Evolutionary conservation across 2,888 invertebrate species (phyloP).

Genomic region (Pollenia angustigena): DNA sequence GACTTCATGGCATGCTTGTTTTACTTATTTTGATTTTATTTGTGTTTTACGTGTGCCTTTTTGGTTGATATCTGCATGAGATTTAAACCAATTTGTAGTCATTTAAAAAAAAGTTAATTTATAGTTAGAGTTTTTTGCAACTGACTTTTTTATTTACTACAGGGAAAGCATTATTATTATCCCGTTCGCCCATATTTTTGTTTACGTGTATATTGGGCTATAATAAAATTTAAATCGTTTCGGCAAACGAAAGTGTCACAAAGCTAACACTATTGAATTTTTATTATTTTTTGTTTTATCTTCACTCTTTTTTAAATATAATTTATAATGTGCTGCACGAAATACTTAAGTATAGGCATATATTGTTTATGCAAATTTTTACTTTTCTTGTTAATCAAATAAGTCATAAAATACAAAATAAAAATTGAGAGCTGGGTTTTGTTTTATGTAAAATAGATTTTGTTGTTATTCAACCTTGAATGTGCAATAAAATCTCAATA

Average conservation of each 20-base stretch:
- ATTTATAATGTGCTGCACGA: constrained; percentile 47
- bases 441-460: constrained; percentile 8
- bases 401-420: constrained; percentile 16
- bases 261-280: constrained; percentile 45
- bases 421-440: neutral
- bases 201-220: neutral
- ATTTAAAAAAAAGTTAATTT: no score
- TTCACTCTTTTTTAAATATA: constrained; percentile 24
- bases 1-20: no score
- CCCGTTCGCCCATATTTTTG: neutral
- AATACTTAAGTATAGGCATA: constrained; percentile 29
- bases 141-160: no score
- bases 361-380: constrained; percentile 55
- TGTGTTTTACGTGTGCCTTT: no score
- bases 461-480: constrained; percentile 9
- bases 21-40: no score
- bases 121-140: no score
- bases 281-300: constrained; percentile 2
- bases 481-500: constrained; percentile 37
- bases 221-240: constrained; percentile 60
- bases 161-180: no score
- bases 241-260: constrained; percentile 60
- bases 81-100: no score
- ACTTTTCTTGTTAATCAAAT: constrained; percentile 35
- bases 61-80: no score